Base-by-base conservation (phyloP, 1,140 invertebrate species). In the Solenopsis invicta region DNA sequence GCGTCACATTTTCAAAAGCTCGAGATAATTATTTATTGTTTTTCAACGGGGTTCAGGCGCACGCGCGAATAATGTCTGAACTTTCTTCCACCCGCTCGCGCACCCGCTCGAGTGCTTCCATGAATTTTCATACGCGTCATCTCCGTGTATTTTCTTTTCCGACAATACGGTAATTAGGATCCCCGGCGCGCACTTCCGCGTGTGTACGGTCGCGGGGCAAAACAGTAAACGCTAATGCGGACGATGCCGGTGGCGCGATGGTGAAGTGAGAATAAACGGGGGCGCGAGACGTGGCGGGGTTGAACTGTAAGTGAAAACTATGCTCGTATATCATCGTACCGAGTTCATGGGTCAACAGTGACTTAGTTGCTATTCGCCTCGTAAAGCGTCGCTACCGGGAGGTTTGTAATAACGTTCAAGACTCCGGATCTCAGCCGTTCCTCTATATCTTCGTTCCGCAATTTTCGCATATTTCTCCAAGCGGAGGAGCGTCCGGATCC, bases 311-410 rank as follows among this genome's bases (percentile, higher is more conserved):
- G 86, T 87, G 91, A 92, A 92, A 92, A 92, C 91, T 92, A 92
- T 91, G 88, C 90, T 92, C 91, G 75, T 92, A 90, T 87, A 91
- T 92, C 91, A 92, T 92, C 87, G 85, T 75, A 76, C 75, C 74
- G 87, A 77, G 90, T 92, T 92, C 90, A 91, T 87, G 86, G 89
- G 89, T 90, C 89, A 87, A 85, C 87, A 87, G 91, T 91, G 91
- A 92, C 91, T 92, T 91, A 91, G 90, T 91, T 86, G 90, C 88
- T 85, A 90, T 91, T 89, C 85, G 61, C 82, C 87, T 91, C 88
- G 90, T 90, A 88, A 92, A 92, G 89, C 88, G 89, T 88, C 82
- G 86, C 85, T 75, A 61, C 52, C 72, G 67, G 67, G 69, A 62
- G 66, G 82, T 48, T 69, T 52, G 75, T 78, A 88, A 88, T 85